Base-by-base conservation (phyloP, 1,140 invertebrate genomes). In the Sycophaga agraensis region DNA sequence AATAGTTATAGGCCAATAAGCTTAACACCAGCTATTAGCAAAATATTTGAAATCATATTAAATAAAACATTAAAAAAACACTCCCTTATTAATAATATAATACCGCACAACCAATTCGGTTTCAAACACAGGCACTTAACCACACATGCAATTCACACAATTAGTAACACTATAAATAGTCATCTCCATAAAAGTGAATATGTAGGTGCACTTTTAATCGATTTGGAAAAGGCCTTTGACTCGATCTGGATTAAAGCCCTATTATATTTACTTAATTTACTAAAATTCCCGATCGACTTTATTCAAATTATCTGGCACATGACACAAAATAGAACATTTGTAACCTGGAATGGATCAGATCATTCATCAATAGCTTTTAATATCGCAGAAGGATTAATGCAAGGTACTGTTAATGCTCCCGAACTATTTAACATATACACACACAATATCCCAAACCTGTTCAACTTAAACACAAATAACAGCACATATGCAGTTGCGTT, bases 201-300 rank as follows among this genome's bases (percentile, higher is more conserved):
- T 31, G 68, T 70, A 5, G 71, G 61, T 2, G 59, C 68, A 7
- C 64, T 67, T 12, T 54, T 71, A n/a, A 59, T 73, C 7, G 71
- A 77, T 59, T 62, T 75, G 2, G 64, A 71, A 48, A 73, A 70
- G 40, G 68, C 70, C 1, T 74, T 71, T 19, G 71, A 73, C 45
- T 50, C 51, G 4, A 64, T 72, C 0, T 71, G 64, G 66, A 55
- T 59, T 3, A 57, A 64, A 14, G 70, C 66, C 0, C 24, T 75
- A 0, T 57, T 72, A 0, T 65, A 49, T 42, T 67, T 65, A 61
- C 35, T 72, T 34, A 26, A 53, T 42, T 49, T 55, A 49, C 60
- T 48, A 17, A 19, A 58, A 7, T 60, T 67, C 31, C 63, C 63
- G 0, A 53, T 16, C 60, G 12, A 60, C n/a, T n/a, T 65, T 7